Conservation (phyloP, 2,113 vertebrate genomes). For the Salvelinus namaycush region DNA sequence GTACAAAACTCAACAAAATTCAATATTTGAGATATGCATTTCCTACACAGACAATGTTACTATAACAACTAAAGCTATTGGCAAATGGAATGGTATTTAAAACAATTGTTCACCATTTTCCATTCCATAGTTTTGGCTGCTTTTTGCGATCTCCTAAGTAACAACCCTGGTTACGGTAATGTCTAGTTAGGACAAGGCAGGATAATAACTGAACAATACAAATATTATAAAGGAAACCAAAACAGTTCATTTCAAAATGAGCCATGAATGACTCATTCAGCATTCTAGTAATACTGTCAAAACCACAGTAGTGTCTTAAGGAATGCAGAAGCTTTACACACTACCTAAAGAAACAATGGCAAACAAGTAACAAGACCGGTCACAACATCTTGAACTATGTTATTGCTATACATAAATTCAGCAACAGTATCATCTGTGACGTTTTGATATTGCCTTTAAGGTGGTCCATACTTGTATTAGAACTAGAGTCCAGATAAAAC, state of each 20-base stretch:
- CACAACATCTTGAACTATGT: constrained; percentile 9
- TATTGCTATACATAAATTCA: constrained; percentile 9
- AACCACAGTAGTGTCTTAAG: constrained; percentile 18
- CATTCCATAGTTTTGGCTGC: constrained; percentile 58
- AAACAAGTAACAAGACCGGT: constrained; percentile 11
- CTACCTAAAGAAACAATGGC: constrained; percentile 5
- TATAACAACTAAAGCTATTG: constrained; percentile 58
- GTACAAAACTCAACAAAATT: constrained; percentile 30
- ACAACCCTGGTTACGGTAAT: constrained; percentile 9
- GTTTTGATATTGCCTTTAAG: constrained; percentile 51
- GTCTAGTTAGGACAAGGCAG: constrained; percentile 18
- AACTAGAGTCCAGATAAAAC: not conserved
- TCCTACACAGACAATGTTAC: constrained; percentile 37
- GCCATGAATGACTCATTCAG: constrained; percentile 13
- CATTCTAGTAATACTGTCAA: constrained; percentile 26
- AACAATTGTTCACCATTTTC: constrained; percentile 43
- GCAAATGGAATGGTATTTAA: constrained; percentile 66
- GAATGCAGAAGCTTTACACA: constrained; percentile 33
- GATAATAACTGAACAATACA: constrained; percentile 8
- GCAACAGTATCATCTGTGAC: constrained; percentile 11
- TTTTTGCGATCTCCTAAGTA: constrained; percentile 21
- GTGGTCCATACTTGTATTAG: constrained; percentile 24
- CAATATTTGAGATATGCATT: constrained; percentile 42
- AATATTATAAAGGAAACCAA: constrained; percentile 2
- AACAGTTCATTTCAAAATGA: constrained; percentile 6